Percentiles rank a stretch among this genome's conserved stretches.
These are phyloP conservation scores for Isichthys henryi DNA, from an alignment of 2,113 vertebrate genomes.

Conservation along the genomic window DNA sequence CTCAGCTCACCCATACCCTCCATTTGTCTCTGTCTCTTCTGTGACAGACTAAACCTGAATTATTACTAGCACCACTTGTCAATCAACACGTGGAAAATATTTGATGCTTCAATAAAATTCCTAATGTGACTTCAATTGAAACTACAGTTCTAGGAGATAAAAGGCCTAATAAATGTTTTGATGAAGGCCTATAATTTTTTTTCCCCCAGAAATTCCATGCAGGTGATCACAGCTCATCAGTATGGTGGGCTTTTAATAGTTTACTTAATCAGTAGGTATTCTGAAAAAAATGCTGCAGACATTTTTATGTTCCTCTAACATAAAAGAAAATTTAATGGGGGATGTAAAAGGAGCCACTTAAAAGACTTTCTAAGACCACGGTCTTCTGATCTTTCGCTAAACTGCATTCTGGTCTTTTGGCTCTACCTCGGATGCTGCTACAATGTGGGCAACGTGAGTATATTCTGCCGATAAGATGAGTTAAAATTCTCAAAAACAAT, in stretches of 20 bases:
- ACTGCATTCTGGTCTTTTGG: not conserved
- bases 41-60: not conserved
- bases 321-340: not conserved
- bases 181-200: not conserved
- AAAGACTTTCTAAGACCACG: not conserved
- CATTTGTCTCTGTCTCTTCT: not conserved
- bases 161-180: not conserved
- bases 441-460: not conserved
- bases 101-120: not conserved
- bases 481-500: not conserved
- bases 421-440: not conserved
- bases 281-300: not conserved
- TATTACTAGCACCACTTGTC: not conserved
- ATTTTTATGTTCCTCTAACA: not conserved
- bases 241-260: not conserved
- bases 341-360: not conserved
- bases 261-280: not conserved
- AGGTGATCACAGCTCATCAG: not conserved
- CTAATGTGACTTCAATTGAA: not conserved
- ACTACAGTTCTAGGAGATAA: not conserved
- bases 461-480: not conserved
- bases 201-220: not conserved
- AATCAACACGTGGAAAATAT: not conserved
- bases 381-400: conserved; percentile 6
- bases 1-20: not conserved